phyloP scores from a whole-genome alignment of 2,113 vertebrate species.

The Triplophysa dalaica region DNA sequence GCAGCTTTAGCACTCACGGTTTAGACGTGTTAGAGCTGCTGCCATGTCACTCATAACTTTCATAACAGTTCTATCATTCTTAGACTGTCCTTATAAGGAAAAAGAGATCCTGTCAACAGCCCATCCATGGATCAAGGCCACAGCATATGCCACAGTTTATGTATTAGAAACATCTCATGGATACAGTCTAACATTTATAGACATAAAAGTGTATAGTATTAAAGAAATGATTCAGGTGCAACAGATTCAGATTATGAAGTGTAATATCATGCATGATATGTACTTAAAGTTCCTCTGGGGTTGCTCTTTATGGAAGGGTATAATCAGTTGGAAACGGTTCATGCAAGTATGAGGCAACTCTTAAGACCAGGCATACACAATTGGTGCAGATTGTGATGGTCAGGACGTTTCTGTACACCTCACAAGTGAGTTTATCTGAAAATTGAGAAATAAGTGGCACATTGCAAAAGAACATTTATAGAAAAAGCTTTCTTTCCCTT shows the following conservation, averaged over 20 bases:
- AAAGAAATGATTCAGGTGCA: neutral
- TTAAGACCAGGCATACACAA: neutral
- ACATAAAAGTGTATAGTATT: neutral
- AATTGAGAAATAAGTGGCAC: no score
- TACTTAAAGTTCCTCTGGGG: neutral
- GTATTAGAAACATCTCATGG: neutral
- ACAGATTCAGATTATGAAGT: slow-evolving; percentile 2
- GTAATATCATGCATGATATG: no score
- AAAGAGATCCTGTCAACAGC: slow-evolving; percentile 13
- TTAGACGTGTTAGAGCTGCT: slow-evolving; percentile 24
- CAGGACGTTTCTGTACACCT: no score
- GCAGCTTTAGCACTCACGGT: neutral
- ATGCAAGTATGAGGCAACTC: neutral
- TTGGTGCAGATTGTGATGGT: no score
- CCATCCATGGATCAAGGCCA: slow-evolving; percentile 16
- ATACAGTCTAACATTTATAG: neutral
- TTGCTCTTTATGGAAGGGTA: neutral
- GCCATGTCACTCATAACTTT: slow-evolving; percentile 20
- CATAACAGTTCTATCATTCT: slow-evolving; percentile 6
- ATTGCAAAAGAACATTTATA: no score
- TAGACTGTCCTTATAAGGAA: neutral
- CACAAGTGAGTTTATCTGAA: no score
- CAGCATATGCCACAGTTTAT: neutral
- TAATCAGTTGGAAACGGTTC: slow-evolving; percentile 4
- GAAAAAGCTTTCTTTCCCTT: no score